Conservation (phyloP, 2,113 vertebrate genomes). For the Tetrax tetrax region DNA sequence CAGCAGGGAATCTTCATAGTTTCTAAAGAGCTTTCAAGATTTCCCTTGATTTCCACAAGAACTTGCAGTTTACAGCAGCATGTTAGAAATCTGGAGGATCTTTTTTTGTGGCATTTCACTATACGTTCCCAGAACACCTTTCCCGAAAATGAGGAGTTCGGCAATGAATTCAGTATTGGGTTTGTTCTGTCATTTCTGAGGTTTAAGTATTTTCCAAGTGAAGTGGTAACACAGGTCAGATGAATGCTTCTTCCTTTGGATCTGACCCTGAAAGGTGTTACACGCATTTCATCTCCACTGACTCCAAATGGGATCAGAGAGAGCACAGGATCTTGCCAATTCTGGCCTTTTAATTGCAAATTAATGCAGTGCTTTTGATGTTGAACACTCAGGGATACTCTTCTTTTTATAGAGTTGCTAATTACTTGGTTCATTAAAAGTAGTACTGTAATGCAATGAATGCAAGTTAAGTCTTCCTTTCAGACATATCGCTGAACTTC, state of each 20-base stretch:
- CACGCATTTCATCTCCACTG: background rate
- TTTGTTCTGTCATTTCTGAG: background rate
- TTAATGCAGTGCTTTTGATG: slow-evolving; percentile 25
- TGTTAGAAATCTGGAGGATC: background rate
- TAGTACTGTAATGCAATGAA: background rate
- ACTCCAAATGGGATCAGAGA: background rate
- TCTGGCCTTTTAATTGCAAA: slow-evolving; percentile 39
- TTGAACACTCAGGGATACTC: background rate
- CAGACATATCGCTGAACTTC: background rate
- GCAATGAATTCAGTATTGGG: background rate
- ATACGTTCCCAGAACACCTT: background rate
- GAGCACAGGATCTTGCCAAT: background rate
- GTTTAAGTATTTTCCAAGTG: background rate
- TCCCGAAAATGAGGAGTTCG: background rate
- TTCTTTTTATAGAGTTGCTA: background rate
- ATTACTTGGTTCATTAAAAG: slow-evolving; percentile 21
- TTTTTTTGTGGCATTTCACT: background rate
- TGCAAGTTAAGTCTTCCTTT: background rate
- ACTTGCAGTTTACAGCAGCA: background rate
- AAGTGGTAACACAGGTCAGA: background rate
- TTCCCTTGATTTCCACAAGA: background rate
- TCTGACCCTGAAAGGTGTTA: background rate
- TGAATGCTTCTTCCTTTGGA: background rate
- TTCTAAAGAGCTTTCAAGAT: background rate
- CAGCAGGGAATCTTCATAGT: background rate